phyloP scores from a whole-genome alignment of 2,113 vertebrate genomes.

The Spea multiplicata region DNA sequence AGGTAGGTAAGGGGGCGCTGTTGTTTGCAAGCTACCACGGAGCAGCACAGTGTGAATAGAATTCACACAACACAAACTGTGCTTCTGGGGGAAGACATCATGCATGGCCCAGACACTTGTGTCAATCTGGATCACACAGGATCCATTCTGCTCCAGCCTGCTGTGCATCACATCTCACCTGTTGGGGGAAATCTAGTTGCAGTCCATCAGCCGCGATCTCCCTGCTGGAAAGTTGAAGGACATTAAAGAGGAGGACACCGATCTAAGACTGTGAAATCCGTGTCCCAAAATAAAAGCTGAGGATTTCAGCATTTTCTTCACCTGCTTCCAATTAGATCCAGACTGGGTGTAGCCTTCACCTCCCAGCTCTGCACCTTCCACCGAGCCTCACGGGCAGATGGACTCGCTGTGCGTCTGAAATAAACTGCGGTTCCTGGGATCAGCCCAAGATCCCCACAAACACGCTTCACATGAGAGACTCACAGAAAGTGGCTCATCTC shows the following conservation, averaged over 20 bases:
- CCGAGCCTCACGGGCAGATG: constrained; percentile 28
- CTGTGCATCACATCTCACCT: not conserved
- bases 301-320: constrained; percentile 40
- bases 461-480: constrained; percentile 28
- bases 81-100: too few species aligned
- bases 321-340: constrained; percentile 46
- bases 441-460: constrained; percentile 44
- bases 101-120: too few species aligned
- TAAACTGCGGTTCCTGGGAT: constrained; percentile 43
- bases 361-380: constrained; percentile 25
- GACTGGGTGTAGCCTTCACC: constrained; percentile 34
- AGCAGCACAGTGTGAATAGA: too few species aligned
- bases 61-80: too few species aligned
- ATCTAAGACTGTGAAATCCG: not conserved
- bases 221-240: not conserved
- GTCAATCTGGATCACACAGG: too few species aligned
- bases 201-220: not conserved
- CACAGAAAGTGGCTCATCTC: constrained; percentile 24
- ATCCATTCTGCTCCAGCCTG: not conserved
- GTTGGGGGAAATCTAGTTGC: not conserved
- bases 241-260: not conserved
- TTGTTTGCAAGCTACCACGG: not conserved
- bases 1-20: not conserved
- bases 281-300: constrained; percentile 39
- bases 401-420: constrained; percentile 19